phyloP scores from a whole-genome alignment of 2,797 vertebrate genomes.

The Heterohyrax brucei region DNA sequence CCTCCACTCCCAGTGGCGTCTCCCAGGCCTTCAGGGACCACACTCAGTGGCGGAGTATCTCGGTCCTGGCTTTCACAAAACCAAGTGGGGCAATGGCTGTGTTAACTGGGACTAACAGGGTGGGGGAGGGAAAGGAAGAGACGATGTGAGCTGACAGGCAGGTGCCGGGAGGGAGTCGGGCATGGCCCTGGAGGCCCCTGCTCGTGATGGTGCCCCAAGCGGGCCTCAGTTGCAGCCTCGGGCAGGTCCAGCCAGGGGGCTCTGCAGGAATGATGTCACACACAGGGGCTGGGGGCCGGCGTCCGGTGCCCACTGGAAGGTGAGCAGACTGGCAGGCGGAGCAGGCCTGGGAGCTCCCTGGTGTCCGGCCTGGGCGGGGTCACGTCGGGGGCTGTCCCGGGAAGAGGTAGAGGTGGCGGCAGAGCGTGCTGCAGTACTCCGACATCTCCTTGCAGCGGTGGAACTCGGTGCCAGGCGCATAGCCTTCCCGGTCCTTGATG shows the following conservation, averaged over 20 bases:
- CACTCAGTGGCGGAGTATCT: too few species aligned
- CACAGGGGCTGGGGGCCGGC: background rate
- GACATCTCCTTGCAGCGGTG: slow-evolving; percentile 99
- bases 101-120: background rate
- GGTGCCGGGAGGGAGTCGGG: too few species aligned
- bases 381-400: slow-evolving; percentile 93
- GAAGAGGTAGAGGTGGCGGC: slow-evolving; percentile 97
- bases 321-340: background rate
- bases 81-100: background rate
- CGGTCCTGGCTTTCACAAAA: background rate
- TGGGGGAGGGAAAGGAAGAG: background rate
- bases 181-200: too few species aligned
- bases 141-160: background rate
- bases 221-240: background rate
- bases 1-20: too few species aligned
- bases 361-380: slow-evolving; percentile 1
- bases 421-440: slow-evolving; percentile 97
- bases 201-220: background rate
- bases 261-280: background rate
- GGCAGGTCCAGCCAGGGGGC: background rate
- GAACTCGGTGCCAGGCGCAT: slow-evolving; percentile 96
- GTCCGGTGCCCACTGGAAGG: background rate
- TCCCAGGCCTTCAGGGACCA: too few species aligned
- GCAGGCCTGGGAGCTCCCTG: slow-evolving; percentile 12
- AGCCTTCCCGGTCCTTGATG: slow-evolving; percentile 97